phyloP scores from a whole-genome alignment of 2,888 invertebrate species.

The Sarcophaga variegata region DNA sequence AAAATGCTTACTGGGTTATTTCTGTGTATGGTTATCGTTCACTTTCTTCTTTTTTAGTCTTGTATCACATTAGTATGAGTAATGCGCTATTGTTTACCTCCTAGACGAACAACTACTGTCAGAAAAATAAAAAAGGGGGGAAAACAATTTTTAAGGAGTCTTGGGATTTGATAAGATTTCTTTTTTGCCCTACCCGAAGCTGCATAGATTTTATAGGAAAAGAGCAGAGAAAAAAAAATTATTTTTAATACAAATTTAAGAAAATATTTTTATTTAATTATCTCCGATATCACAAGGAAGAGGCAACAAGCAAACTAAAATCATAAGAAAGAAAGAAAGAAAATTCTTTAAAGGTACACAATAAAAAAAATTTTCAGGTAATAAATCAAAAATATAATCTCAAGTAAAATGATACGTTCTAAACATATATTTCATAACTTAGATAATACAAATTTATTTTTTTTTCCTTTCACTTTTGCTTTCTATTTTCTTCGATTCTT shows the following conservation, averaged over 20 bases:
- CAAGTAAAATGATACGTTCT: no score
- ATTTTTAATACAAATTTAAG: conserved; percentile 11
- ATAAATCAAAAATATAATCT: no score
- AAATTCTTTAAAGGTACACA: no score
- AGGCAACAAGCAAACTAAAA: background rate
- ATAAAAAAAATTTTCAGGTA: no score
- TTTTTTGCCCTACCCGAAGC: background rate
- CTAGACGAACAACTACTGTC: conserved; percentile 6
- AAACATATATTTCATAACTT: no score
- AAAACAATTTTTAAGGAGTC: conserved; percentile 26
- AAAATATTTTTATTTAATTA: background rate
- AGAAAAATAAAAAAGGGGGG: background rate
- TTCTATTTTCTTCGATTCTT: no score
- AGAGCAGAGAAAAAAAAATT: background rate
- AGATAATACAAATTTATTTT: no score
- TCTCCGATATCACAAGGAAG: background rate
- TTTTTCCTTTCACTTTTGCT: no score
- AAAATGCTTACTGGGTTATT: background rate
- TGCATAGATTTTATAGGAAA: background rate
- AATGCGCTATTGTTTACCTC: conserved; percentile 41
- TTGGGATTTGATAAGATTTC: conserved; percentile 24
- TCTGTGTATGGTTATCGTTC: background rate
- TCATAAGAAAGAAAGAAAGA: background rate
- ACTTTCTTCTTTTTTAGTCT: background rate
- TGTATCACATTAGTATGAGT: conserved; percentile 56